Base-by-base conservation (phyloP, 2,888 invertebrate genomes). In the Nomada fucata region DNA sequence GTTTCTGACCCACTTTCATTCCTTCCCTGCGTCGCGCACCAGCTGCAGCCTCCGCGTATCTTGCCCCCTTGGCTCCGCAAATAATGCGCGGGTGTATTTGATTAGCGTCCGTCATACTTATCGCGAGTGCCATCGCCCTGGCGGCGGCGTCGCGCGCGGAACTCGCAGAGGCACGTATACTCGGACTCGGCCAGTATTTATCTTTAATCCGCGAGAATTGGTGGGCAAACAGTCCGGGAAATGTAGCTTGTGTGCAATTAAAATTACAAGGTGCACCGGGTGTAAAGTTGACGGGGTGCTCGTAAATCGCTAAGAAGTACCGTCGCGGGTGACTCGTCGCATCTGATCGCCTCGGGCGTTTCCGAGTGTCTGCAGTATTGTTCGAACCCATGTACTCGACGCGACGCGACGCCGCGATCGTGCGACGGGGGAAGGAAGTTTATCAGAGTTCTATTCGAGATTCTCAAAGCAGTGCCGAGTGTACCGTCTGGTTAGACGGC, bases 201-300 rank as follows among this genome's bases (percentile, higher is more conserved):
- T 64, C 64, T 70, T 70, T 64, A 64, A 70, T 59, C 52, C 50
- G 70, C 57, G 65, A 18, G 73, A 52, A 70, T 77, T 72, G 70
- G 47, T 83, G 52, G 57, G 57, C 61, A 78, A 83, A 77, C 61
- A 77, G 18, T 47, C 26, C 18, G 18, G 57, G 29, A 53, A 55
- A 53, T 47, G 29, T 2, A 26, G 9, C 63, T 44, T 23, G 65
- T 29, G 18, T 57, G 76, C 29, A 64, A 64, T 63, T 61, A 64
- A 18, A 76, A 70, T 70, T 57, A 36, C 63, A 47, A 20, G 26
- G 55, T 26, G 26, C 47, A 15, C 15, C 23, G 47, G 20, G 26
- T 52, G 15, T 36, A 11, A 23, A 61, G 61, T 23, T 23, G 26
- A 60, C 36, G 11, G 52, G 42, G 53, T 53, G 29, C 20, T 20